Evolutionary conservation across 2,888 invertebrate species (phyloP).

Genomic region (Phasia obesa): DNA sequence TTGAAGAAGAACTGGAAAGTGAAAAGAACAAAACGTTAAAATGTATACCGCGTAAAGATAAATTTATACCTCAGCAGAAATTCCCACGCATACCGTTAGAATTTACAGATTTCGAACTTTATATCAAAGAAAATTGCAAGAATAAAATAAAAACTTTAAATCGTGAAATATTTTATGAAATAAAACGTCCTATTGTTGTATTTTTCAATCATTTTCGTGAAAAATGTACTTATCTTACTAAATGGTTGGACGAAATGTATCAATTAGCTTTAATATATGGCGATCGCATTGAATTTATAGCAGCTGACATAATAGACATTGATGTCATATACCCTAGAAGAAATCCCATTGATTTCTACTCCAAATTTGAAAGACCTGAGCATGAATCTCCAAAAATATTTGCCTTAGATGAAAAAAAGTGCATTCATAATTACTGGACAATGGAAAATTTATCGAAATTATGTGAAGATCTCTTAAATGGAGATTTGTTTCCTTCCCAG

Average conservation of each 20-base stretch:
- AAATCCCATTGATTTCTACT: constrained; percentile 35
- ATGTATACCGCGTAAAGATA: too few relatives aligned
- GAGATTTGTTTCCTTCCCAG: constrained; percentile 47
- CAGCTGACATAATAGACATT: constrained; percentile 58
- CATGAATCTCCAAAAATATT: constrained; percentile 4
- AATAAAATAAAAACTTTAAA: constrained; percentile 43
- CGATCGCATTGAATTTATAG: constrained; percentile 54
- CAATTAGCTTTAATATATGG: constrained; percentile 53
- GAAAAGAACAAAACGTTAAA: neutral
- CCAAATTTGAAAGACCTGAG: constrained; percentile 29
- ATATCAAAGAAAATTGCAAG: constrained; percentile 27
- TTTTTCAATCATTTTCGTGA: constrained; percentile 60
- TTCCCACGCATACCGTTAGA: neutral
- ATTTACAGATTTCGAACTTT: constrained; percentile 30
- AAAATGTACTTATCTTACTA: constrained; percentile 56
- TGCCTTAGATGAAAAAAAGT: constrained; percentile 47
- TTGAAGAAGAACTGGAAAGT: constrained; percentile 14
- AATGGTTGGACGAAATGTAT: constrained; percentile 50
- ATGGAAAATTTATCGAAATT: constrained; percentile 59
- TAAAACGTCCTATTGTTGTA: constrained; percentile 33
- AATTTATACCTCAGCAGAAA: constrained; percentile 6
- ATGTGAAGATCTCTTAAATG: constrained; percentile 66
- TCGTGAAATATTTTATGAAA: constrained; percentile 33
- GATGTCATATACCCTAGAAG: constrained; percentile 42
- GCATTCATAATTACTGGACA: constrained; percentile 16